Evolutionary conservation across 2,113 vertebrate genomes (phyloP).

Genomic region (Xiphophorus couchianus): DNA sequence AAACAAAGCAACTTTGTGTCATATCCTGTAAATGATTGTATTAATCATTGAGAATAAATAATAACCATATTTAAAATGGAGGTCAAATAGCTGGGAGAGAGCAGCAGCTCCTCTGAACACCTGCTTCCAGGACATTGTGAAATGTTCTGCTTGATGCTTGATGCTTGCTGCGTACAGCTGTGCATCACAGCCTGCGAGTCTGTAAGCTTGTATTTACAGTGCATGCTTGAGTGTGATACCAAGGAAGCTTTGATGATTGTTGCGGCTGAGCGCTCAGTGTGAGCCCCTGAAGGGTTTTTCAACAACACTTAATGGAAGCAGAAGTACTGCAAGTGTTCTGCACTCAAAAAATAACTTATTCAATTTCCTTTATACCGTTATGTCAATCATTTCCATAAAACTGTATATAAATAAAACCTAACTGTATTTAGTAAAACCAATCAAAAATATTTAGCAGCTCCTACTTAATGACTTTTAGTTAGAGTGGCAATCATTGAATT

Average conservation of each 20-base stretch:
- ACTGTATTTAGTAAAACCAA: too few species aligned
- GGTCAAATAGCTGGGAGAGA: neutral
- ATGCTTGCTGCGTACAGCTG: constrained; percentile 46
- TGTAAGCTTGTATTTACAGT: constrained; percentile 30
- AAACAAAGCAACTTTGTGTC: neutral
- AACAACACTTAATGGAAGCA: neutral
- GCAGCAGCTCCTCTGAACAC: neutral
- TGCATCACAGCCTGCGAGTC: neutral
- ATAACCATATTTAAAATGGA: neutral
- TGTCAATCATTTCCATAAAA: too few species aligned
- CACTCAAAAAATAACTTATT: too few species aligned
- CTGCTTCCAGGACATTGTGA: constrained; percentile 17
- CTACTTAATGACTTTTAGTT: too few species aligned
- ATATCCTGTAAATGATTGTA: neutral
- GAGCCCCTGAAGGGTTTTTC: constrained; percentile 1
- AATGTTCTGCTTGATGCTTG: neutral
- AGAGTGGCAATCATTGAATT: too few species aligned
- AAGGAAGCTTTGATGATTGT: neutral
- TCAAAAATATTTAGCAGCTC: too few species aligned
- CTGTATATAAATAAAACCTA: too few species aligned
- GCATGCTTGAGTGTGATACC: neutral
- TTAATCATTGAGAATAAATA: neutral
- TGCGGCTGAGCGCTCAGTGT: constrained; percentile 31
- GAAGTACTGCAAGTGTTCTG: too few species aligned
- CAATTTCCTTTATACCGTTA: too few species aligned